Evolutionary conservation across 2,888 invertebrate species (phyloP).

Genomic region (Diplolepis rosae): DNA sequence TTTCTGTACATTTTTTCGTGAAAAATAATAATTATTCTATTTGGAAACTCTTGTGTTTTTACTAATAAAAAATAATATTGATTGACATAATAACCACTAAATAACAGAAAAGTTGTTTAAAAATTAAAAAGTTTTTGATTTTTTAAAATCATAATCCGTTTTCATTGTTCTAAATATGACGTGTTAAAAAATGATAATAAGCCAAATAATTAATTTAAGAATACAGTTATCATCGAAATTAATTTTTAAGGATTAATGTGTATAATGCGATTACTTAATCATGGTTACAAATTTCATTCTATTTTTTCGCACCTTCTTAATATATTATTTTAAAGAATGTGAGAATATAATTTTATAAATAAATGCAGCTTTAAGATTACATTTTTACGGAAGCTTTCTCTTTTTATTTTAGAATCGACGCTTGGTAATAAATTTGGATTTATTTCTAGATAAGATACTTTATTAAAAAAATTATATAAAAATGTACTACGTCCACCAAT

Average conservation of each 20-base stretch:
- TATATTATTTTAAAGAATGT: not conserved
- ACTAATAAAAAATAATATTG: too few relatives aligned
- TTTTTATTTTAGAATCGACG: too few relatives aligned
- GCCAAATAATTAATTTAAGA: constrained; percentile 14
- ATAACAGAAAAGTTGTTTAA: not conserved
- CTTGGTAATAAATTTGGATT: too few relatives aligned
- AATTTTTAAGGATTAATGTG: too few relatives aligned
- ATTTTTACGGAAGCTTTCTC: not conserved
- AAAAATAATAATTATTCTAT: not conserved
- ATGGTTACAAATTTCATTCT: not conserved
- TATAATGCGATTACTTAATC: too few relatives aligned
- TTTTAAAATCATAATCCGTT: not conserved
- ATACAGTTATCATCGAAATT: not conserved
- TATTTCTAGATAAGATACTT: too few relatives aligned
- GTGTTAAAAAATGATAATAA: constrained; percentile 7
- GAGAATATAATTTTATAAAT: not conserved
- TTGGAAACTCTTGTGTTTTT: too few relatives aligned
- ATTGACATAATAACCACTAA: not conserved
- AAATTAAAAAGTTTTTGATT: not conserved
- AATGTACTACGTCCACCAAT: too few relatives aligned
- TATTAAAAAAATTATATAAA: too few relatives aligned
- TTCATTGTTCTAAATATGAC: not conserved
- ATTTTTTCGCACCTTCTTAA: not conserved
- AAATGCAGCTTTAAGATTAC: not conserved
- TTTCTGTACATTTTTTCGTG: not conserved